Conservation (phyloP, 2,797 vertebrate genomes). For the Avahi laniger region DNA sequence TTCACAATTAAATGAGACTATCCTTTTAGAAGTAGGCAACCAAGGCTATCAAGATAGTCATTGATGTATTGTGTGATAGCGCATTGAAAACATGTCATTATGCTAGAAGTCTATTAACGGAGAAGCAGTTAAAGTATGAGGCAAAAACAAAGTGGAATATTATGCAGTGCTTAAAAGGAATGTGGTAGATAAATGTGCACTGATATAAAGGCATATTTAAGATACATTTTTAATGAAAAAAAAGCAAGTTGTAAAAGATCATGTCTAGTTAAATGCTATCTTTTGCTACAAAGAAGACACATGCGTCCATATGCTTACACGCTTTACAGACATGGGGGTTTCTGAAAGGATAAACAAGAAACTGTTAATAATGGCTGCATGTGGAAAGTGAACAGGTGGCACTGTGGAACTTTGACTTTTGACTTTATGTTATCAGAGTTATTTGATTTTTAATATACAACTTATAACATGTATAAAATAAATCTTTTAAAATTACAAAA, state of each 20-base stretch:
- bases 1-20: not conserved
- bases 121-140: not conserved
- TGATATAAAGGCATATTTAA: not conserved
- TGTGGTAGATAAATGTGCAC: not conserved
- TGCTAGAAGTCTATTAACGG: not conserved
- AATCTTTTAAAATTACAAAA: not conserved
- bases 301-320: not conserved
- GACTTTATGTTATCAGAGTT: not conserved
- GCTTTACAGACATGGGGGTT: not conserved
- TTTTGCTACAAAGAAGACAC: not conserved
- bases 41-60: not conserved
- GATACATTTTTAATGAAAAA: not conserved
- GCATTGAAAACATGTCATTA: not conserved
- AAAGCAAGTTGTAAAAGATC: not conserved
- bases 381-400: not conserved
- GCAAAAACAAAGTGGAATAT: constrained; percentile 2
- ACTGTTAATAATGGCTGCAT: not conserved
- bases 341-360: not conserved
- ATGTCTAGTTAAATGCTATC: not conserved
- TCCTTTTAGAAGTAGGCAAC: constrained; percentile 1
- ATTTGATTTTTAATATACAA: not conserved
- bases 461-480: not conserved
- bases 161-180: not conserved
- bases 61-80: not conserved
- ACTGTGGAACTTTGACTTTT: not conserved